Conservation (phyloP, 2,888 invertebrate genomes). For the Orthosia gothica region DNA sequence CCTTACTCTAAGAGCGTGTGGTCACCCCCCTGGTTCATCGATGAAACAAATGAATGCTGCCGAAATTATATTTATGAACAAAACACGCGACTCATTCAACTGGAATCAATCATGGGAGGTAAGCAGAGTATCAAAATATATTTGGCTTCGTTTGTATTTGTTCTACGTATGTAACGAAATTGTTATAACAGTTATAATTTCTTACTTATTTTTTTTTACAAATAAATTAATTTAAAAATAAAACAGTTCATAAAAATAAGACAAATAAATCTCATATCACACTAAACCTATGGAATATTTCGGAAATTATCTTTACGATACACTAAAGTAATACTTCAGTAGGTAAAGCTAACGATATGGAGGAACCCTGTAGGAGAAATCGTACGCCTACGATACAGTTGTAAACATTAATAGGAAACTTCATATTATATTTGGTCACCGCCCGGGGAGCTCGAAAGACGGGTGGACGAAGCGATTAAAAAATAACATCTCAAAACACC, state of each 20-base stretch:
- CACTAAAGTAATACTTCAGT: conserved; percentile 89
- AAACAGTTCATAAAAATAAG: conserved; percentile 66
- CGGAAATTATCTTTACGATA: conserved; percentile 83
- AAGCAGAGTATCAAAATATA: conserved; percentile 62
- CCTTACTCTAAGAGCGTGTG: too few relatives aligned
- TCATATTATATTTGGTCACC: conserved; percentile 84
- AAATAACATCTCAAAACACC: conserved; percentile 83
- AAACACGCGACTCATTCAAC: conserved; percentile 27
- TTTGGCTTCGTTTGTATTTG: conserved; percentile 59
- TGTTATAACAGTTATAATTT: conserved; percentile 23
- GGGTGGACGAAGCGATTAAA: conserved; percentile 83
- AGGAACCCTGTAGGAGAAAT: conserved; percentile 91
- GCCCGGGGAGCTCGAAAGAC: conserved; percentile 82
- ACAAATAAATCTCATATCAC: conserved; percentile 77
- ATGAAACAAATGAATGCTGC: conserved; percentile 52
- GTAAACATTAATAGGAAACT: conserved; percentile 86
- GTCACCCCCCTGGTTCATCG: conserved; percentile 43
- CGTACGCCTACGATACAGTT: conserved; percentile 83
- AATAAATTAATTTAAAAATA: conserved; percentile 53
- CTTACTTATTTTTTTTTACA: conserved; percentile 21
- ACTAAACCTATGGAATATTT: conserved; percentile 88
- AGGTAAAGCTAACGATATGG: conserved; percentile 91
- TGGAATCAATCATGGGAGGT: conserved; percentile 39
- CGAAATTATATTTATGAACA: conserved; percentile 30
- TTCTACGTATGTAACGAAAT: conserved; percentile 30